phyloP scores from a whole-genome alignment of 1,140 invertebrate species.

The Neodiprion pinetum region DNA sequence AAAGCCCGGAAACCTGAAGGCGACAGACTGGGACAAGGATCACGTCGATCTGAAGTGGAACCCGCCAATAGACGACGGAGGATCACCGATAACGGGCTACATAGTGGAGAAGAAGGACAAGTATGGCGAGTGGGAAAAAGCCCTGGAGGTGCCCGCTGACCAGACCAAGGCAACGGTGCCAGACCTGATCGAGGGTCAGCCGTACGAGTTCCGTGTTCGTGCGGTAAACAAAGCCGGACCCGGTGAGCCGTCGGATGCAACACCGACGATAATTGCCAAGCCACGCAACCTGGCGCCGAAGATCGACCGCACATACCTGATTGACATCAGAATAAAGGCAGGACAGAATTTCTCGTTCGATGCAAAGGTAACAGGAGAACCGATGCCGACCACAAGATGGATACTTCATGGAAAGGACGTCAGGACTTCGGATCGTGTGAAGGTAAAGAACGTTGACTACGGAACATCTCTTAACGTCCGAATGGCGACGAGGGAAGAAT shows the following conservation, averaged over 20 bases:
- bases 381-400: slow-evolving; percentile 91
- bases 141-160: slow-evolving; percentile 79
- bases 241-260: slow-evolving; percentile 88
- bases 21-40: slow-evolving; percentile 96
- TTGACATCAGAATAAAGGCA: slow-evolving; percentile 85
- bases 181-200: slow-evolving; percentile 88
- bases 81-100: slow-evolving; percentile 86
- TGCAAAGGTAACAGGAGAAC: slow-evolving; percentile 88
- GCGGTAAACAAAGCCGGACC: slow-evolving; percentile 94
- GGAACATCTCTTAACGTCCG: slow-evolving; percentile 88
- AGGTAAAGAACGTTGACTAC: slow-evolving; percentile 86
- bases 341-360: slow-evolving; percentile 85
- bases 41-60: slow-evolving; percentile 91
- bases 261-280: slow-evolving; percentile 88
- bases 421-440: slow-evolving; percentile 72
- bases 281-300: slow-evolving; percentile 85
- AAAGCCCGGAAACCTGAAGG: slow-evolving; percentile 87
- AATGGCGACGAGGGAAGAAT: slow-evolving; percentile 85
- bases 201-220: slow-evolving; percentile 89
- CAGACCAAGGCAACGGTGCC: slow-evolving; percentile 85
- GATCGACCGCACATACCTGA: slow-evolving; percentile 88
- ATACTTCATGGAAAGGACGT: slow-evolving; percentile 76
- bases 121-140: slow-evolving; percentile 94
- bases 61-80: slow-evolving; percentile 82
- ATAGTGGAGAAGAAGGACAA: slow-evolving; percentile 94